Percentiles rank a stretch among this genome's conserved stretches.
Evolutionary conservation across 2,888 invertebrate genomes (phyloP).

Genomic region (Chrysolina americana): DNA sequence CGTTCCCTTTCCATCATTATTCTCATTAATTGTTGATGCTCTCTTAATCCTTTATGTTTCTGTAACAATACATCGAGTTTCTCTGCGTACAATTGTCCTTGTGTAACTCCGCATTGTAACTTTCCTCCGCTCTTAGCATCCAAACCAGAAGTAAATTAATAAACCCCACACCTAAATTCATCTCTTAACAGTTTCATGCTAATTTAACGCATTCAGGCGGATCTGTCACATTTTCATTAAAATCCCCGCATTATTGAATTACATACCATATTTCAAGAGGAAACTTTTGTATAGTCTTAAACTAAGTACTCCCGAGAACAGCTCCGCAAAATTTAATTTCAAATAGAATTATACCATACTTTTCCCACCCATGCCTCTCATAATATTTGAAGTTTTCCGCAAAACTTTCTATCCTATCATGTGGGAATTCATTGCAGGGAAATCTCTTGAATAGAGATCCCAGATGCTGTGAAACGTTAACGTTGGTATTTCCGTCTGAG

Average conservation of each 20-base stretch:
- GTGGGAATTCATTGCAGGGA: constrained; percentile 17
- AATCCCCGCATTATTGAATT: constrained; percentile 33
- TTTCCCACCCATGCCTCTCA: constrained; percentile 10
- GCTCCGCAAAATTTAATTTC: constrained; percentile 21
- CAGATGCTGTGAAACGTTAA: constrained; percentile 20
- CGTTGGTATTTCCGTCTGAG: constrained; percentile 20
- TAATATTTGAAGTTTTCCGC: constrained; percentile 20
- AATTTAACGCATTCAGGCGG: background rate
- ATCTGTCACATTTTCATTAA: constrained; percentile 1
- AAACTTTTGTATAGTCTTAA: constrained; percentile 32
- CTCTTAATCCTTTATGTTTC: too few relatives aligned
- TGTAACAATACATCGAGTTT: too few relatives aligned
- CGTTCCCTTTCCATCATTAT: too few relatives aligned
- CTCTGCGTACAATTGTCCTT: too few relatives aligned
- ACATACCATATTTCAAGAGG: constrained; percentile 33
- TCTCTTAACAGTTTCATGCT: background rate
- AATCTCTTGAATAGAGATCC: constrained; percentile 16
- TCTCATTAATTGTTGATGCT: too few relatives aligned
- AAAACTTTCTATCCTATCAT: constrained; percentile 24
- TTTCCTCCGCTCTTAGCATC: background rate
- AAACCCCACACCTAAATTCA: background rate
- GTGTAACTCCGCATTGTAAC: background rate
- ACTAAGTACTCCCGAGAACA: constrained; percentile 32
- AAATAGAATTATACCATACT: constrained; percentile 13
- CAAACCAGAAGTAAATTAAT: background rate